Evolutionary conservation across 2,888 invertebrate species (phyloP), one percentile per base, ranked within the genome.

Genomic region (Perizoma affinitatum): DNA sequence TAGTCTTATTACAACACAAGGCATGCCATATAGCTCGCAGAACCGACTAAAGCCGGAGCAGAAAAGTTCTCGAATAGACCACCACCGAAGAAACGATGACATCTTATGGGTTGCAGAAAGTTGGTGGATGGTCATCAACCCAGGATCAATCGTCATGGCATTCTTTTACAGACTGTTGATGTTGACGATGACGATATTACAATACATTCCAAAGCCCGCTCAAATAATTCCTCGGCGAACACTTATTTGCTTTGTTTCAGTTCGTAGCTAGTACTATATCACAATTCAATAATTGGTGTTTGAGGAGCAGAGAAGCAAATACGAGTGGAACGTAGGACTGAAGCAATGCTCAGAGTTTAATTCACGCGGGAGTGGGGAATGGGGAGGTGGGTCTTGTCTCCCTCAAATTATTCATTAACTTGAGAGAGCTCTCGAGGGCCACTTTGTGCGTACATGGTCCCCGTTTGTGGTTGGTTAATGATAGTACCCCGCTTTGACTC

Each of bases 321-420:
- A 68, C 55, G 42, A 48, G 47, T 57, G 58, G 42, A 58, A 56
- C 60, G 40, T 58, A 63, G 69, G 63, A 63, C 63, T 68, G 57
- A 55, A 63, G 63, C 67, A 62, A 71, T 63, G 59, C 66, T 62
- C 56, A 44, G 66, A 70, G 66, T 72, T 68, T 66, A 70, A 73
- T 71, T 71, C 69, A 45, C 65, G 49, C 35, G 65, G 65, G 71
- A 68, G 68, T 54, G 54, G 66, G 64, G 22, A 22, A 22, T 22
- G 22, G 48, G 63, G 51, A 54, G 53, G 40, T 11, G 22, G 54
- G 42, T 58, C 36, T 57, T 52, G 54, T 60, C 67, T 62, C 71
- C 68, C 57, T 68, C 64, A 74, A 74, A 80, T 79, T 76, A 79
- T 76, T 80, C 72, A 79, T 80, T 75, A 78, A 73, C 63, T 73